phyloP scores from a whole-genome alignment of 2,888 invertebrate genomes.

The Leptopilina syphax region DNA sequence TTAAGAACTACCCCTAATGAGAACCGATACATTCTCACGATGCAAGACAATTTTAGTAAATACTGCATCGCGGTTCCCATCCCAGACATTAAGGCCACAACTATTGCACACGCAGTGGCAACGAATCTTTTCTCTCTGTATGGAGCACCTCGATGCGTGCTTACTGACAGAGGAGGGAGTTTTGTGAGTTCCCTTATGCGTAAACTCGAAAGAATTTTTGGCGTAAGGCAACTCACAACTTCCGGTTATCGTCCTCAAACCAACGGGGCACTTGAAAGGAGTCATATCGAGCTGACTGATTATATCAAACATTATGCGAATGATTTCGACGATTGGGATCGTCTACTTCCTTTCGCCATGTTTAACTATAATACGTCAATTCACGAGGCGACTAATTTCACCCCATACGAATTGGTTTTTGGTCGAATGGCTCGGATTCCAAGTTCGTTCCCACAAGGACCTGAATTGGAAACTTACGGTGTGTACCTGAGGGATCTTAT shows the following conservation, averaged over 20 bases:
- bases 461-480: not conserved
- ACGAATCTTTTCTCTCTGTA: no score
- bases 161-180: not conserved
- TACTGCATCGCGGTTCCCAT: not conserved
- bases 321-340: constrained; percentile 11
- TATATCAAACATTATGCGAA: constrained; percentile 21
- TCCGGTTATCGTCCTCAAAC: constrained; percentile 21
- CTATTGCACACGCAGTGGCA: no score
- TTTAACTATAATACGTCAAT: not conserved
- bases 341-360: not conserved
- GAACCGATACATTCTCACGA: not conserved
- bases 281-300: constrained; percentile 32
- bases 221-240: not conserved
- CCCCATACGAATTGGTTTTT: constrained; percentile 24
- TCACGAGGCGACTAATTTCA: constrained; percentile 32
- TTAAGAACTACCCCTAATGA: not conserved
- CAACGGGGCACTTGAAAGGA: constrained; percentile 32
- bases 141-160: not conserved
- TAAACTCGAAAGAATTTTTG: not conserved
- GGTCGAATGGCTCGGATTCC: not conserved
- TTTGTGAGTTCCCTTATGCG: not conserved
- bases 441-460: not conserved
- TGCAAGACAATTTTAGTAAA: constrained; percentile 17
- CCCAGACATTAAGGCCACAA: no score
- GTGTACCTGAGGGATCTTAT: not conserved